Evolutionary conservation across 2,113 vertebrate genomes (phyloP), one percentile per base, ranked within the genome.

Genomic region (Pimephales promelas): DNA sequence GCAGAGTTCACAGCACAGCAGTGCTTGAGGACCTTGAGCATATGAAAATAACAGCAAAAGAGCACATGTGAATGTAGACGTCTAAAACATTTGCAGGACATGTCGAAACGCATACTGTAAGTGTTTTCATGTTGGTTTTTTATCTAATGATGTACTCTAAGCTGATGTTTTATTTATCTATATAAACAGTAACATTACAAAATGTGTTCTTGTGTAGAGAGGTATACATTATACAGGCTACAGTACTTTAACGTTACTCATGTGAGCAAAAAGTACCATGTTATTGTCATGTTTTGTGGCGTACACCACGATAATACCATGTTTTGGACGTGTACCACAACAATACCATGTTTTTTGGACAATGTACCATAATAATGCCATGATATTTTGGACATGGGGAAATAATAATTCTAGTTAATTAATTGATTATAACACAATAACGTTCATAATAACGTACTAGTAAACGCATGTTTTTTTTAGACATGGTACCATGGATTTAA

Each of bases 101-200:
- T 93, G 93, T 74, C 91, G 0, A 91, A 82, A 47, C 66, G 90
- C 66, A 1, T 94, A 64, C 18, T 92, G 93, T 94, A 86, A 93
- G 93, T 89, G 18, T 71, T 18, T 34, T 75, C 6, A 20, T 31
- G 28, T 54, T 22, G 56, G 31, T 57, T 5, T 22, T 0, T 5
- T 28, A 2, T 2, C 8, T 4, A 14, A 14, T 18, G 1, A 57
- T 26, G 20, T 0, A 36, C 36, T 59, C 22, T 24, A 13, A 40
- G 0, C 52, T 26, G 0, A 26, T 26, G 11, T 78, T 3, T 57
- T 75, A 40, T 72, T 47, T 31, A 54, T 75, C n/a, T 61, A 45
- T 24, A 71, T 6, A 20, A 52, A 43, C 22, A 11, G 10, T 45
- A 10, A 24, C 10, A 71, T 11, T n/a, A 43, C 2, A 66, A 8